Evolutionary conservation across 1,140 invertebrate genomes (phyloP).

Genomic region (Trissolcus basalis): DNA sequence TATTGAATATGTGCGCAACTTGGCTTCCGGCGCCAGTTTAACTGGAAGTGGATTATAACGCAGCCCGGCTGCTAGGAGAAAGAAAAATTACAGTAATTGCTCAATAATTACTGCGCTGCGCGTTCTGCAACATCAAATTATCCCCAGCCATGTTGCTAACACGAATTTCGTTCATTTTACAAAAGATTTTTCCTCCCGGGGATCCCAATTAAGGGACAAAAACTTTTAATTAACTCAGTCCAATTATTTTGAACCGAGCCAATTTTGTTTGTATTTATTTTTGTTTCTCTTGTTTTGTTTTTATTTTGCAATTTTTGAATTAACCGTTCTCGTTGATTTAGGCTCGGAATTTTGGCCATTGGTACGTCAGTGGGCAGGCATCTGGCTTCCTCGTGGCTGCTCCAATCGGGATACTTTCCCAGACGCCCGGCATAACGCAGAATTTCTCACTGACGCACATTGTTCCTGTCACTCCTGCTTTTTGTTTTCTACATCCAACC

Average conservation of each 20-base stretch:
- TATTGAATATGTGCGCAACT: slow-evolving; percentile 1
- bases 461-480: slow-evolving; percentile 31
- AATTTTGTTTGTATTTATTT: too few species aligned
- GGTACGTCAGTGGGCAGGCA: slow-evolving; percentile 31
- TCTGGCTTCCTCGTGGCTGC: slow-evolving; percentile 38
- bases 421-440: slow-evolving; percentile 41
- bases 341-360: slow-evolving; percentile 18
- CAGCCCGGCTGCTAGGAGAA: background rate
- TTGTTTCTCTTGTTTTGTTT: too few species aligned
- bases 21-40: slow-evolving; percentile 33
- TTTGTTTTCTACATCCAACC: slow-evolving; percentile 1
- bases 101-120: slow-evolving; percentile 37
- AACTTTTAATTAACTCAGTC: too few species aligned
- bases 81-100: slow-evolving; percentile 27
- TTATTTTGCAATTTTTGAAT: too few species aligned
- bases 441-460: slow-evolving; percentile 52
- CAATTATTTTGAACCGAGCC: too few species aligned
- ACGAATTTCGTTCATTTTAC: too few species aligned
- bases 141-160: too few species aligned
- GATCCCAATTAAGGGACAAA: too few species aligned
- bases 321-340: background rate
- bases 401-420: slow-evolving; percentile 14
- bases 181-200: slow-evolving; percentile 13
- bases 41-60: slow-evolving; percentile 13
- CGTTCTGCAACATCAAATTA: slow-evolving; percentile 12